Evolutionary conservation across 2,797 vertebrate genomes (phyloP).

Genomic region (Steatocranus sp.): DNA sequence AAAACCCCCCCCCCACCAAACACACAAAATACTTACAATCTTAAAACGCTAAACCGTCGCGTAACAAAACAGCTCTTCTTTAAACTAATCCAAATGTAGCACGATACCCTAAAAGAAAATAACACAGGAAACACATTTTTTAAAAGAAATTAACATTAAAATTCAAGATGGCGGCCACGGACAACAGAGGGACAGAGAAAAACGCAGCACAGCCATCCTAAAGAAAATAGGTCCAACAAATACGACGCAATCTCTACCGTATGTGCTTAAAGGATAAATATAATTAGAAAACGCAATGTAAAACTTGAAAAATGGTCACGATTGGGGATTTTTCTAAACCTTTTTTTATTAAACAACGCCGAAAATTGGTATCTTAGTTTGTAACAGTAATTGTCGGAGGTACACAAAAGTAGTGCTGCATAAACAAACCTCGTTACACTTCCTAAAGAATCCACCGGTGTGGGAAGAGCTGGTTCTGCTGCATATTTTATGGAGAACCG

Average conservation of each 20-base stretch:
- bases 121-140: constrained; percentile 71
- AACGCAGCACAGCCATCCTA: constrained; percentile 64
- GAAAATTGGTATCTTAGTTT: background rate
- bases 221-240: constrained; percentile 68
- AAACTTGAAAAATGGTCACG: background rate
- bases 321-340: background rate
- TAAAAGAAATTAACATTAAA: constrained; percentile 78
- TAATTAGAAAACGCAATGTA: rapidly evolving
- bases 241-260: background rate
- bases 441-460: constrained; percentile 40
- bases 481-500: background rate
- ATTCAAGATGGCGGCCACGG: constrained; percentile 80
- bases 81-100: constrained; percentile 29
- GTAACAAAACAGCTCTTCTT: background rate
- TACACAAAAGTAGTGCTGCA: constrained; percentile 73
- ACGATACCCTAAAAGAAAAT: constrained; percentile 45
- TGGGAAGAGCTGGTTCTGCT: constrained; percentile 8
- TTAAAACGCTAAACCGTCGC: background rate
- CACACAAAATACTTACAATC: constrained; percentile 46
- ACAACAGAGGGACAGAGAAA: constrained; percentile 47
- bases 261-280: background rate
- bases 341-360: background rate
- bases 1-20: background rate
- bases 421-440: constrained; percentile 70
- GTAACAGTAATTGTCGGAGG: constrained; percentile 56